Percentiles rank a stretch among this genome's conserved stretches.
phyloP scores from a whole-genome alignment of 2,113 vertebrate species.

The Platysteira castanea region DNA sequence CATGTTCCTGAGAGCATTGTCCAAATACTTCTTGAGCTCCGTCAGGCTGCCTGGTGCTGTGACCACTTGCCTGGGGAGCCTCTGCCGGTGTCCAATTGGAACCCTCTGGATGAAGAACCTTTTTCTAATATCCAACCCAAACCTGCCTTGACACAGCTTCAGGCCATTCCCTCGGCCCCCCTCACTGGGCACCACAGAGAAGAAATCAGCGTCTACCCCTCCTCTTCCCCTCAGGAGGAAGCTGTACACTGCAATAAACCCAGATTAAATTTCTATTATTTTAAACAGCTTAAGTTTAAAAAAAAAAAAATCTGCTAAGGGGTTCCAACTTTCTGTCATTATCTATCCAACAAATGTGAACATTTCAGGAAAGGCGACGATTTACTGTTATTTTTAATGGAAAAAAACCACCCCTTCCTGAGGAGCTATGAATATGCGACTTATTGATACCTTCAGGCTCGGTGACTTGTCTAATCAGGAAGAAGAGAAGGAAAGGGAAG shows the following conservation, averaged over 20 bases:
- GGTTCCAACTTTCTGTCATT: accelerated
- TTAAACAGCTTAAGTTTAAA: not conserved
- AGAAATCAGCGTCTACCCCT: not conserved
- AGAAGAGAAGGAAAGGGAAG: not conserved
- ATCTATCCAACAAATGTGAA: accelerated
- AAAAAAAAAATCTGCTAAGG: not conserved
- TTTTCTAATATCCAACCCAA: accelerated
- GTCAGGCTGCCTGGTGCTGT: accelerated
- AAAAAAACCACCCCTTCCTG: accelerated
- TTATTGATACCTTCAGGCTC: accelerated
- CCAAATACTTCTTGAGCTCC: accelerated
- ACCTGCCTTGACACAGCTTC: not conserved
- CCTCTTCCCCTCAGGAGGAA: accelerated
- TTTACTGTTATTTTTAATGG: not conserved
- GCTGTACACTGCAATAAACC: not conserved
- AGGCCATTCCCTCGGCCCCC: not conserved
- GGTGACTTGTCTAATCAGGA: not conserved
- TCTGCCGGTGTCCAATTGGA: accelerated
- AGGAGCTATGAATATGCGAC: not conserved
- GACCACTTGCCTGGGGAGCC: accelerated
- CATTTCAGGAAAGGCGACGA: not conserved
- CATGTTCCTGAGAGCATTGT: accelerated
- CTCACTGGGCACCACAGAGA: not conserved
- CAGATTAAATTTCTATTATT: not conserved
- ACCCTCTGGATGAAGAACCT: not conserved